These are phyloP conservation scores for Schizaphis graminum DNA, from an alignment of 2,888 invertebrate genomes.

Conservation along the genomic window DNA sequence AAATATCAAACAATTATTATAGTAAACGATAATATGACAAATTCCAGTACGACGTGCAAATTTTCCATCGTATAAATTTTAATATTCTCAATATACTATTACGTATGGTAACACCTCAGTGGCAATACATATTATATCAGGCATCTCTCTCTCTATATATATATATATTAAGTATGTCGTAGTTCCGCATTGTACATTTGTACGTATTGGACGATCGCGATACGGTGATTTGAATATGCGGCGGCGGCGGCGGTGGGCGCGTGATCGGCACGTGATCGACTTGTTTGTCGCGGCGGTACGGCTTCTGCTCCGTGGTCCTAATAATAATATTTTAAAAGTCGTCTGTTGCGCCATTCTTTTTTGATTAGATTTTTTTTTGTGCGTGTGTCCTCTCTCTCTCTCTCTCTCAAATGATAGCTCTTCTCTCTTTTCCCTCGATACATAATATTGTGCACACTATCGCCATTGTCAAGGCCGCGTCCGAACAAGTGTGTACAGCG, in stretches of 20 bases:
- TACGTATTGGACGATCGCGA: neutral
- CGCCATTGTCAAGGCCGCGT: neutral
- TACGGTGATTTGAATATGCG: neutral
- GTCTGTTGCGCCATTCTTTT: neutral
- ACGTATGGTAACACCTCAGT: neutral
- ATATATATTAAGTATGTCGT: neutral
- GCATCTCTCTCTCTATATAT: no score
- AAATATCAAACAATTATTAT: neutral
- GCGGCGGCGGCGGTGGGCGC: neutral
- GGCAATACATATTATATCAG: neutral
- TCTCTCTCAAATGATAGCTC: neutral
- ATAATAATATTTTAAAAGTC: neutral
- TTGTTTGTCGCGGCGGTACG: neutral
- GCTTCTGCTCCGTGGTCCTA: neutral
- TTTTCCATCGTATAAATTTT: neutral
- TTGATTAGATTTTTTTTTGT: neutral
- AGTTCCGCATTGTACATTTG: neutral
- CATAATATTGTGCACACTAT: neutral
- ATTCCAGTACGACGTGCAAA: neutral
- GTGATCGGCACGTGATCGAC: neutral
- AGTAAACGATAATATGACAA: neutral
- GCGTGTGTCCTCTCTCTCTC: neutral
- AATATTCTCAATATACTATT: neutral
- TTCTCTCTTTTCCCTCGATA: neutral
- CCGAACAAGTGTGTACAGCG: neutral